phyloP scores from a whole-genome alignment of 2,113 vertebrate genomes.

The Suricata suricatta region DNA sequence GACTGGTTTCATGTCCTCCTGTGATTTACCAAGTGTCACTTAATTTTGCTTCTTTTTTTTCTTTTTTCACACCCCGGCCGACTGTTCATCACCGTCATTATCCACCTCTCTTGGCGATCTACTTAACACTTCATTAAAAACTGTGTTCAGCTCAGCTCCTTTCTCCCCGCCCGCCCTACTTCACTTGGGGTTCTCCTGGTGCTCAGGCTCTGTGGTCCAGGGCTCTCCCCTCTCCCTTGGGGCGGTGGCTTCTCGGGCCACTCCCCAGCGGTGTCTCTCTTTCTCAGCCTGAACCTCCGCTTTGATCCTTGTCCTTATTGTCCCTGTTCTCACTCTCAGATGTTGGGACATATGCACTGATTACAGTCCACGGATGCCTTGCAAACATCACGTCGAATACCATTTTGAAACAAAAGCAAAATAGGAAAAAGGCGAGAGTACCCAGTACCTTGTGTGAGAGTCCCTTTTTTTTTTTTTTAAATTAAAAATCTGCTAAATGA shows the following conservation, averaged over 20 bases:
- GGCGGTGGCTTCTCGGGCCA: neutral
- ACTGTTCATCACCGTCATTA: conserved; percentile 57
- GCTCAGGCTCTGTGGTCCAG: neutral
- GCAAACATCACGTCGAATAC: neutral
- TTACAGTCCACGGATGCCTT: neutral
- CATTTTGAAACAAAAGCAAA: neutral
- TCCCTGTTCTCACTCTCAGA: neutral
- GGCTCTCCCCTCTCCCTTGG: neutral
- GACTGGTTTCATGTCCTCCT: conserved; percentile 12
- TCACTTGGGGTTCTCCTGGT: neutral
- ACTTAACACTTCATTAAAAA: conserved; percentile 74
- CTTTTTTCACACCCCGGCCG: neutral
- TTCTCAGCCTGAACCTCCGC: neutral
- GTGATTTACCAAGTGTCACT: conserved; percentile 67
- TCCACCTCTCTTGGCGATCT: conserved; percentile 55
- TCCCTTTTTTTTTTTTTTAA: neutral
- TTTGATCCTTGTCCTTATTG: neutral
- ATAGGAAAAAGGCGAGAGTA: neutral
- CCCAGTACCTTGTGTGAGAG: neutral
- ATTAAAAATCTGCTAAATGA: neutral
- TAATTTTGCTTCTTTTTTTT: conserved; percentile 24
- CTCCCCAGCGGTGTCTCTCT: neutral
- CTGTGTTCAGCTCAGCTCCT: neutral
- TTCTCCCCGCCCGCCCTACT: neutral
- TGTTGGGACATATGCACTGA: neutral